Percentiles rank a stretch among this genome's conserved stretches.
These are phyloP conservation scores for Tautogolabrus adspersus DNA, from an alignment of 2,113 vertebrate genomes.

Conservation along the genomic window DNA sequence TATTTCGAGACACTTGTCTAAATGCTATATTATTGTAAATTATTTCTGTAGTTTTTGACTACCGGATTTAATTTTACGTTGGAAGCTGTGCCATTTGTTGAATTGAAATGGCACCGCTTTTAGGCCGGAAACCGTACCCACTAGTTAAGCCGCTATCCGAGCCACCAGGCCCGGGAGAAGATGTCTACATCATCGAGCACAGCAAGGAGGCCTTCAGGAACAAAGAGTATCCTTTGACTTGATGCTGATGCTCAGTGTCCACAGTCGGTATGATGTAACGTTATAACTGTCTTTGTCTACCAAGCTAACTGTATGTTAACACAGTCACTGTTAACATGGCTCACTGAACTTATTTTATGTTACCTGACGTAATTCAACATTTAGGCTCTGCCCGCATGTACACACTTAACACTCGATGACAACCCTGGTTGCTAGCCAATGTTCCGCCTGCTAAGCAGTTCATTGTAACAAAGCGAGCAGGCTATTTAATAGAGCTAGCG, in stretches of 20 bases:
- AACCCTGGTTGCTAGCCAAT: conserved; percentile 22
- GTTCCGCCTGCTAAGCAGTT: background rate
- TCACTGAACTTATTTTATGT: background rate
- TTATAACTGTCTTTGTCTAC: background rate
- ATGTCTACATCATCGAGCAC: conserved; percentile 92
- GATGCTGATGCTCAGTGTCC: conserved; percentile 43
- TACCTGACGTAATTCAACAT: conserved; percentile 21
- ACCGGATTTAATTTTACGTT: conserved; percentile 14
- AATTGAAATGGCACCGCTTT: conserved; percentile 91
- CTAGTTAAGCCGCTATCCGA: conserved; percentile 90
- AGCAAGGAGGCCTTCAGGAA: conserved; percentile 96
- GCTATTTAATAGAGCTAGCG: background rate
- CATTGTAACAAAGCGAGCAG: background rate
- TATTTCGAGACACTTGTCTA: conserved; percentile 44
- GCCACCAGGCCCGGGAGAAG: conserved; percentile 87
- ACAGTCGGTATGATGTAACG: background rate
- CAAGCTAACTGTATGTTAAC: accelerated
- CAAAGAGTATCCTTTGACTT: conserved; percentile 93
- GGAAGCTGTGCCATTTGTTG: conserved; percentile 63
- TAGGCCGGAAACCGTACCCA: conserved; percentile 96
- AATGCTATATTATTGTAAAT: conserved; percentile 50
- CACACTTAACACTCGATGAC: conserved; percentile 32
- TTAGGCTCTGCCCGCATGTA: conserved; percentile 39
- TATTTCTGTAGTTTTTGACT: conserved; percentile 14
- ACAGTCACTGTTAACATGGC: too few relatives aligned